Percentiles rank a stretch among this genome's conserved stretches.
These are phyloP conservation scores for Pampus argenteus DNA, from an alignment of 2,797 vertebrate species.

Conservation along the genomic window DNA sequence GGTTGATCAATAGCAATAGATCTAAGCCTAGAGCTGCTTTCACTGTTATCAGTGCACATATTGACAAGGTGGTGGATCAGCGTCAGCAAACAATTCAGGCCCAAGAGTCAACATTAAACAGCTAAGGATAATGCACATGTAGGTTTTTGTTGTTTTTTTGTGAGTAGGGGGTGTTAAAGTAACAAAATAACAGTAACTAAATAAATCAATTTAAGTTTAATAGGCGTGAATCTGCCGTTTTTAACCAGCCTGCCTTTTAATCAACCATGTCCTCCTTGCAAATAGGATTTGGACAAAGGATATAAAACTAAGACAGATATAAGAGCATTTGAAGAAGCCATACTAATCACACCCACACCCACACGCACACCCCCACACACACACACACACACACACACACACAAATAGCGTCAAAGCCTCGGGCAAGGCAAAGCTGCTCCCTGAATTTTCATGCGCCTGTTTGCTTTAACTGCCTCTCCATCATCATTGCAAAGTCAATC, in stretches of 20 bases:
- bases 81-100: constrained; percentile 46
- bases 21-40: constrained; percentile 60
- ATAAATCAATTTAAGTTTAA: constrained; percentile 20
- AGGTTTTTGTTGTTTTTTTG: neutral
- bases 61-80: constrained; percentile 70
- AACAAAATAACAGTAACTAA: constrained; percentile 13
- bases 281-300: constrained; percentile 40
- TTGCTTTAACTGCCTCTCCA: constrained; percentile 57
- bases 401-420: constrained; percentile 44
- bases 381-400: constrained; percentile 10
- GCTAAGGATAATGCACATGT: constrained; percentile 21
- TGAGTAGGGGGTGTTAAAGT: constrained; percentile 9
- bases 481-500: constrained; percentile 67
- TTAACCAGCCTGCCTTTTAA: constrained; percentile 31
- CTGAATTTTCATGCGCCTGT: constrained; percentile 60
- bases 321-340: constrained; percentile 31
- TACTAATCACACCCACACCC: neutral
- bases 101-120: constrained; percentile 46
- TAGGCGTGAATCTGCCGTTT: constrained; percentile 6
- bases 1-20: constrained; percentile 74
- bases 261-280: constrained; percentile 2
- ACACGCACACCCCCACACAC: constrained; percentile 3
- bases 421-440: constrained; percentile 41
- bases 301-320: constrained; percentile 17
- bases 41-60: constrained; percentile 70